Evolutionary conservation across 2,113 vertebrate species (phyloP), one percentile per base, ranked within the genome.

Genomic region (Cyrtonyx montezumae): DNA sequence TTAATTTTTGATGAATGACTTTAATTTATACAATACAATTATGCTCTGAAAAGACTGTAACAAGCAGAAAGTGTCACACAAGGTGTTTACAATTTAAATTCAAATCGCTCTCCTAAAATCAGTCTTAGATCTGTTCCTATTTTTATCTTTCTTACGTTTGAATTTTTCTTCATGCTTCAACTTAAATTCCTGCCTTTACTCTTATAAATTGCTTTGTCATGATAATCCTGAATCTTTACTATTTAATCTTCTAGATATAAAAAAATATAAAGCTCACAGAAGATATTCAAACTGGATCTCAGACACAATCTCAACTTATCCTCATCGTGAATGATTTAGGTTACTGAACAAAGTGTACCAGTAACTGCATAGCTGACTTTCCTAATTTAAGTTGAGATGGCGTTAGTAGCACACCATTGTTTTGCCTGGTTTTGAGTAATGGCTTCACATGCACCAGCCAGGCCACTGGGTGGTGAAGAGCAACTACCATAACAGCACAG

Each of bases 1-100:
- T 92, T 96, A 84, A 89, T 65, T n/a, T 70, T 65, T 89, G 67
- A 92, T 58, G 87, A 85, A 92, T 84, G 25, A 58, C 30, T 90
- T 93, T 56, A 92, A 88, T 94, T 91, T 82, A 87, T 55, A 76
- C 13, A 71, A 8, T 30, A 61, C 15, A 79, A 70, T 77, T 89
- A 84, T 79, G 79, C 91, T 32, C 87, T 87, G 9, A 21, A 76
- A 73, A 84, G 25, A 79, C 23, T 46, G 11, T 34, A 90, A 79
- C 21, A 82, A 61, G 55, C 45, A 84, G 26, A 82, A 73, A 61
- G 22, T 71, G n/a, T 28, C 59, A 66, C 13, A 42, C 3, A 78
- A 69, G 8, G 4, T 21, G 51, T 86, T 76, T 79, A 59, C 28
- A 48, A 18, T 25, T 32, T 49, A 23, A 28, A 82, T 34, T 74